Conservation (phyloP, 2,797 vertebrate genomes). For the Amblyraja radiata region DNA sequence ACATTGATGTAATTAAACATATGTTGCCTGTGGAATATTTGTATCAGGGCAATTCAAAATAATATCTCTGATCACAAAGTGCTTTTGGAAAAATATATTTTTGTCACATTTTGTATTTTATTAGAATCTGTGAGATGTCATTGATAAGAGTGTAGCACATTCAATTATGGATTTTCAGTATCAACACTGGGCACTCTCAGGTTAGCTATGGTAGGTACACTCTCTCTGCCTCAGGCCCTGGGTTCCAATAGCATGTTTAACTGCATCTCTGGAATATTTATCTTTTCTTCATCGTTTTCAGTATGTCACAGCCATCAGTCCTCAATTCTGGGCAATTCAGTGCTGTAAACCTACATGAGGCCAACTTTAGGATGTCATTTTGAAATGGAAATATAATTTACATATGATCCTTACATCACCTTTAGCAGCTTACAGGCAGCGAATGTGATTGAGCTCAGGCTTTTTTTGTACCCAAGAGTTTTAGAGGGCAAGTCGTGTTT, state of each 20-base stretch:
- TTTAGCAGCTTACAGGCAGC: background rate
- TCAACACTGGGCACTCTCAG: background rate
- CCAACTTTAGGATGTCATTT: background rate
- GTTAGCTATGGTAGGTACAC: background rate
- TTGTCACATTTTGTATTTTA: background rate
- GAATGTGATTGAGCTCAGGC: background rate
- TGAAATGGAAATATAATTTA: background rate
- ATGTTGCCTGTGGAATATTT: background rate
- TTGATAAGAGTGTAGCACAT: background rate
- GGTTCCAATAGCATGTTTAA: background rate
- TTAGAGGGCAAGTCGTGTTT: background rate
- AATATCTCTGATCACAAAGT: background rate
- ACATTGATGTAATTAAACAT: background rate
- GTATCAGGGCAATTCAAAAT: background rate
- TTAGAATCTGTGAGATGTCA: background rate
- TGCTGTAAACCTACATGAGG: background rate
- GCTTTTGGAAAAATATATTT: background rate
- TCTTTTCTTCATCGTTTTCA: background rate
- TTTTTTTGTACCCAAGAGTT: background rate
- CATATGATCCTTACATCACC: background rate
- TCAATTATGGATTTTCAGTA: background rate
- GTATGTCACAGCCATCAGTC: background rate
- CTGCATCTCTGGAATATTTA: background rate
- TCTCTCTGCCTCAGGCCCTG: background rate
- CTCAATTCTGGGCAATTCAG: background rate